These are phyloP conservation scores for Holothuria glaberrima DNA, from an alignment of 35 echinoderm and acorn worm species.

Conservation along the genomic window DNA sequence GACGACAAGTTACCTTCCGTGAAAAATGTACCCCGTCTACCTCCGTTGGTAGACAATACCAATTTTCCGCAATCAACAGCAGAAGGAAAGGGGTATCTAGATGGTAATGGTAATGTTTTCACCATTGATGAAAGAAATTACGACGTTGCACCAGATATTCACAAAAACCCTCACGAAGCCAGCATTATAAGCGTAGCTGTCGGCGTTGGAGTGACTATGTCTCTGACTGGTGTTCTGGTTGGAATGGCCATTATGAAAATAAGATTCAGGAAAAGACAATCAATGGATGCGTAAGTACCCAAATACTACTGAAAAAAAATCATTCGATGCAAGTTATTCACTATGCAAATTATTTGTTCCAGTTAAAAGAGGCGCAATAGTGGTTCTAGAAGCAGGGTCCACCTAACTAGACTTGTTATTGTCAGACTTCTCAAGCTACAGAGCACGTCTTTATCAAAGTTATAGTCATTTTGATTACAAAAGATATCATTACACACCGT, in stretches of 20 bases:
- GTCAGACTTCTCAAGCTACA: too few species aligned
- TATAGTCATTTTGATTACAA: too few species aligned
- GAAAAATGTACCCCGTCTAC: too few species aligned
- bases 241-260: constrained; percentile 36
- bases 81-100: neutral
- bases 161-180: neutral
- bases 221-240: constrained; percentile 28
- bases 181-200: constrained; percentile 2
- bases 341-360: neutral
- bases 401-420: neutral
- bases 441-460: too few species aligned
- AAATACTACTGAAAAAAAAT: neutral
- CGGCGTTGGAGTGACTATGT: constrained; percentile 39
- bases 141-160: neutral
- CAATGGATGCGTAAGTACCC: constrained; percentile 26
- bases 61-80: neutral
- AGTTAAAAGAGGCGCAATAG: neutral
- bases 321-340: neutral
- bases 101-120: neutral
- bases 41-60: too few species aligned
- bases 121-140: constrained; percentile 1
- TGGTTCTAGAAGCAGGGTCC: neutral
- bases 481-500: too few species aligned
- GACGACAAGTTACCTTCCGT: too few species aligned
- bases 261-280: neutral